Conservation (phyloP, 2,797 vertebrate genomes). For the Masticophis lateralis region DNA sequence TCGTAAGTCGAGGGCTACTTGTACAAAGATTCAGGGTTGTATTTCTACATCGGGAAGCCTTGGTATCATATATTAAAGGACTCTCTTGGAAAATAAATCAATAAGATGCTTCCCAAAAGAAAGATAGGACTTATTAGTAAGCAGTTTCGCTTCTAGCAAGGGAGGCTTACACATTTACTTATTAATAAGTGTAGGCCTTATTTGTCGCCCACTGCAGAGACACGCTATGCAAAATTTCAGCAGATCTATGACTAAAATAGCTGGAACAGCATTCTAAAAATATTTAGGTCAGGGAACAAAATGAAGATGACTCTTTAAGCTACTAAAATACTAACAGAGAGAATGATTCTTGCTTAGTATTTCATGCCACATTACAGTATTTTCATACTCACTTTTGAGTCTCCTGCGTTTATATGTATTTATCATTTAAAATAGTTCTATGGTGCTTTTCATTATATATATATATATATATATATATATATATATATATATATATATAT, state of each 20-base stretch:
- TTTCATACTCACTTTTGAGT: slow-evolving; percentile 1
- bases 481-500: too few species aligned
- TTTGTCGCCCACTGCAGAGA: slow-evolving; percentile 20
- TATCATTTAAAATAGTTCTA: not conserved
- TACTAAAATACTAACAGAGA: slow-evolving; percentile 39
- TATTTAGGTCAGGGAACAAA: not conserved
- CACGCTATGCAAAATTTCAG: slow-evolving; percentile 28
- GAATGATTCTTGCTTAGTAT: slow-evolving; percentile 40
- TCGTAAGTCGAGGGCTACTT: too few species aligned
- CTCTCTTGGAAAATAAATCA: slow-evolving; percentile 28
- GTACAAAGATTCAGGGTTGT: not conserved
- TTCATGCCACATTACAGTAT: slow-evolving; percentile 26
- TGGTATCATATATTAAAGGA: slow-evolving; percentile 31
- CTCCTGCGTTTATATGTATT: not conserved
- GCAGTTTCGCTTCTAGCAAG: slow-evolving; percentile 20
- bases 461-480: too few species aligned
- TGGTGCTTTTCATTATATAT: not conserved
- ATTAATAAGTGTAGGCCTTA: slow-evolving; percentile 4
- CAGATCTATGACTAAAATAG: not conserved
- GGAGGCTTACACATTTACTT: not conserved
- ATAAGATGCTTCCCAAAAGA: slow-evolving; percentile 22
- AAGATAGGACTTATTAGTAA: slow-evolving; percentile 47
- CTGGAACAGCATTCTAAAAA: slow-evolving; percentile 23
- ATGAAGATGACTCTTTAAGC: slow-evolving; percentile 26
- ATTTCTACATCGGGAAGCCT: slow-evolving; percentile 19